These are phyloP conservation scores for Archivesica marissinica DNA, from an alignment of 1,140 invertebrate genomes.

Conservation along the genomic window DNA sequence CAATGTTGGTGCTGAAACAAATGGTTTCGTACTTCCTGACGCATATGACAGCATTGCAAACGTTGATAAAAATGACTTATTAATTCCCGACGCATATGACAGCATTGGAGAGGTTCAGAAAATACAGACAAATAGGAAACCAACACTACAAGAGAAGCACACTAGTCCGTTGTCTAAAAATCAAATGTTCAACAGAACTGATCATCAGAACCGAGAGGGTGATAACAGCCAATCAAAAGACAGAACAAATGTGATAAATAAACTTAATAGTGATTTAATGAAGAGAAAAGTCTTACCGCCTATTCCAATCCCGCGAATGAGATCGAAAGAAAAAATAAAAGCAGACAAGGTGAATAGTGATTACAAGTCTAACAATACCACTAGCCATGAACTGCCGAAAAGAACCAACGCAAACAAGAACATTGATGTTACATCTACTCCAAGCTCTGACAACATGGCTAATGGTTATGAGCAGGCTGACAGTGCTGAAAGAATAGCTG, in stretches of 20 bases:
- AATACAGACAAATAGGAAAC: not conserved
- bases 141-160: slow-evolving; percentile 31
- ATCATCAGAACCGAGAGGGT: too few species aligned
- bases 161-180: not conserved
- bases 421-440: not conserved
- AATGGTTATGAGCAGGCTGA: not conserved
- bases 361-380: not conserved
- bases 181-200: not conserved
- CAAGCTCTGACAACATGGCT: not conserved
- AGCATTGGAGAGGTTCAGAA: slow-evolving; percentile 43
- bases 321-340: not conserved
- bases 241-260: too few species aligned
- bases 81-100: slow-evolving; percentile 22
- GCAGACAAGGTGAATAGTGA: not conserved
- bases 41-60: not conserved
- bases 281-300: slow-evolving; percentile 3
- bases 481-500: not conserved
- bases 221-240: too few species aligned
- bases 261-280: too few species aligned
- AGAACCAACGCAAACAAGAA: not conserved
- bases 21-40: not conserved
- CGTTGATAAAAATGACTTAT: not conserved
- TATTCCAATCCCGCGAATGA: not conserved
- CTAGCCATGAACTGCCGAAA: not conserved
- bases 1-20: not conserved